These are phyloP conservation scores for Paradoxurus hermaphroditus DNA, from an alignment of 2,113 vertebrate genomes.

Conservation along the genomic window DNA sequence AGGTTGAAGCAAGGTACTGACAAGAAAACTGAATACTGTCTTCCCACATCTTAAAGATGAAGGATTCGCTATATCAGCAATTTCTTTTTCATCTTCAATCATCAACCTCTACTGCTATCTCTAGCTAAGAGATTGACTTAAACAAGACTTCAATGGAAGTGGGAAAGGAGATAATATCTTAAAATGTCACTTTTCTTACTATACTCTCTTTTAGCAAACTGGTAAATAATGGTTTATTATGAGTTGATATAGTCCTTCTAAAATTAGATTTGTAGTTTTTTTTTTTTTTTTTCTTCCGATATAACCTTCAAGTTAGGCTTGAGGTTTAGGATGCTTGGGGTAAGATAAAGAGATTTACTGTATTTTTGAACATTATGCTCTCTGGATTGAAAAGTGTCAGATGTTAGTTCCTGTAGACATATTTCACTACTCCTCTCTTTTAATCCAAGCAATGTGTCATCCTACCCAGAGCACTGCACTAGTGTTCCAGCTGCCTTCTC, in stretches of 20 bases:
- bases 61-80: background rate
- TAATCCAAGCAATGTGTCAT: background rate
- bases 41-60: background rate
- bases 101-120: background rate
- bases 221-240: background rate
- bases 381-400: background rate
- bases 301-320: background rate
- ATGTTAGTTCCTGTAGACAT: background rate
- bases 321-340: background rate
- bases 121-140: background rate
- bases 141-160: background rate
- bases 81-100: background rate
- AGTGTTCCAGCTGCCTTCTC: background rate
- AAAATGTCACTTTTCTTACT: background rate
- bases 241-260: background rate
- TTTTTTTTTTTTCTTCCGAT: background rate
- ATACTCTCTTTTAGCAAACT: background rate
- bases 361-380: background rate
- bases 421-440: background rate
- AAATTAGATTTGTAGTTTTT: background rate
- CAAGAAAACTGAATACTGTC: background rate
- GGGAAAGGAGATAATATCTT: background rate
- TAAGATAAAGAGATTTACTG: background rate
- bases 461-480: background rate
- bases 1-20: background rate